These are phyloP conservation scores for Augiades crinisus DNA, from an alignment of 2,888 invertebrate genomes.

Conservation along the genomic window DNA sequence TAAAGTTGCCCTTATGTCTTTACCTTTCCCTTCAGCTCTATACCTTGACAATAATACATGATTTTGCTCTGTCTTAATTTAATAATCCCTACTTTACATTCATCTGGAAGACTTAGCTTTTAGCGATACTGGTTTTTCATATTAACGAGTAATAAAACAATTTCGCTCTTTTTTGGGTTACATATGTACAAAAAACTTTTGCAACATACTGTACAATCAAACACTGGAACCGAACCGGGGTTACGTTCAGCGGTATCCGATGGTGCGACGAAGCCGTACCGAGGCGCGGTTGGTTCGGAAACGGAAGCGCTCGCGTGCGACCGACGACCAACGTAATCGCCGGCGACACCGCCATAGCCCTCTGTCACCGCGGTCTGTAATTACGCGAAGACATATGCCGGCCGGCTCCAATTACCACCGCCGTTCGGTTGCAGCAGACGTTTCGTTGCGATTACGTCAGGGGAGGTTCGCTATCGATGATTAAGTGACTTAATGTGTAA, in stretches of 20 bases:
- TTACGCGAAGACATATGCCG: slow-evolving; percentile 53
- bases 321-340: slow-evolving; percentile 56
- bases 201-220: neutral
- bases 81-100: too few relatives aligned
- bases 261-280: slow-evolving; percentile 51
- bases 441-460: slow-evolving; percentile 4
- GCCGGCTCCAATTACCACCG: slow-evolving; percentile 45
- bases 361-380: slow-evolving; percentile 36
- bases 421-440: slow-evolving; percentile 14
- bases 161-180: too few relatives aligned
- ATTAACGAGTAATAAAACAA: too few relatives aligned
- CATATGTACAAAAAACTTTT: too few relatives aligned
- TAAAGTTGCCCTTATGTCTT: too few relatives aligned
- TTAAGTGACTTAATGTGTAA: neutral
- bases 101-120: too few relatives aligned
- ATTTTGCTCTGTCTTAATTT: too few relatives aligned
- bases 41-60: too few relatives aligned
- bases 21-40: too few relatives aligned
- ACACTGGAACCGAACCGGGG: slow-evolving; percentile 12
- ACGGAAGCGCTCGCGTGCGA: slow-evolving; percentile 72
- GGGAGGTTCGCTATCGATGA: neutral
- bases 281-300: slow-evolving; percentile 58
- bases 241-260: slow-evolving; percentile 27
- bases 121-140: too few relatives aligned
- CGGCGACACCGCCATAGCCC: slow-evolving; percentile 53